Evolutionary conservation across 1,140 invertebrate species (phyloP).

Genomic region (Arctopsyche grandis): DNA sequence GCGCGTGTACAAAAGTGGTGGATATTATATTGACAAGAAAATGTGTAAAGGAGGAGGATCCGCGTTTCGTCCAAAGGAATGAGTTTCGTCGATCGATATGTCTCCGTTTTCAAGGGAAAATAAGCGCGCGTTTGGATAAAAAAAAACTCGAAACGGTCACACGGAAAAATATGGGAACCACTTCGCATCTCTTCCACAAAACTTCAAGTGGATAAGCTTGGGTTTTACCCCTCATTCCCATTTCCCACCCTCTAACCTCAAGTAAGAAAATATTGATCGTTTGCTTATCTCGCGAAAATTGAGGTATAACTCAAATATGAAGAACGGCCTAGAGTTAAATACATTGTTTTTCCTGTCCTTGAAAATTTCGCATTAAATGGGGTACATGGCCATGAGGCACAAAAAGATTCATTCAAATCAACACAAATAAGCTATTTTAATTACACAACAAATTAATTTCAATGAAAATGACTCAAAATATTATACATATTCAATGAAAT

Average conservation of each 20-base stretch:
- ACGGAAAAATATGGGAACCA: conserved; percentile 26
- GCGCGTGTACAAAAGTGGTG: conserved; percentile 23
- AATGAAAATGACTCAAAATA: no score
- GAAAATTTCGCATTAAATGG: no score
- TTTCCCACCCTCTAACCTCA: neutral
- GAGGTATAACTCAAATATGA: conserved; percentile 12
- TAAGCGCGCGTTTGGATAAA: conserved; percentile 7
- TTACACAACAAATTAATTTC: no score
- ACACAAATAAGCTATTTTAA: no score
- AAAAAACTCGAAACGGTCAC: conserved; percentile 18
- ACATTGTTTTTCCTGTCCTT: no score
- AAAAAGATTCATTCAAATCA: no score
- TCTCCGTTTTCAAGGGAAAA: conserved; percentile 3
- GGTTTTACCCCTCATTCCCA: neutral
- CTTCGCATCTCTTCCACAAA: conserved; percentile 10
- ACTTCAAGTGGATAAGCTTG: conserved; percentile 14
- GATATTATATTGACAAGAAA: conserved; percentile 28
- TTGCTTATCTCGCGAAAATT: conserved; percentile 20
- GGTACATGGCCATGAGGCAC: no score
- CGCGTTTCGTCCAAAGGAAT: neutral
- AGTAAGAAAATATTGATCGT: conserved; percentile 34
- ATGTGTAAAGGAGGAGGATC: conserved; percentile 13
- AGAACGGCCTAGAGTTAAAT: neutral
- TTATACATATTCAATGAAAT: no score
- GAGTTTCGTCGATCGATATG: neutral